These are phyloP conservation scores for Tromatobia lineatoria DNA, from an alignment of 2,888 invertebrate species.

Conservation along the genomic window DNA sequence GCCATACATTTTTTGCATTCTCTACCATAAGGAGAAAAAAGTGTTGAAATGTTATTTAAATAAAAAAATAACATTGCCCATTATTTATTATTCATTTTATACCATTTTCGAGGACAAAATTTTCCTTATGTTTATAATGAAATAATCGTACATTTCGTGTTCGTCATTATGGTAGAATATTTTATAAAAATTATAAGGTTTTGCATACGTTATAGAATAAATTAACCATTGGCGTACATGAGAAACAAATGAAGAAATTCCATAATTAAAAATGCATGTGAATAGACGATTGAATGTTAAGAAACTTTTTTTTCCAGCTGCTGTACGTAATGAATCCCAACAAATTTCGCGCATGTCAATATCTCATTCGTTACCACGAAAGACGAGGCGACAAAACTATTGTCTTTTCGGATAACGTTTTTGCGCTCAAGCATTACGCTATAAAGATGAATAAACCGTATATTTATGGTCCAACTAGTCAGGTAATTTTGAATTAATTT, in stretches of 20 bases:
- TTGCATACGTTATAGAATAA: no score
- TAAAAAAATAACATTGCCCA: no score
- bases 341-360: slow-evolving; percentile 98
- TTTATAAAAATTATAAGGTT: no score
- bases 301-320: slow-evolving; percentile 85
- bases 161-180: no score
- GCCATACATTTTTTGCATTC: no score
- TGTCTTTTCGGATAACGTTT: slow-evolving; percentile 99
- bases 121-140: no score
- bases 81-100: no score
- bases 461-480: slow-evolving; percentile 98
- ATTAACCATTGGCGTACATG: no score
- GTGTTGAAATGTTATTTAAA: no score
- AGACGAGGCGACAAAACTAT: slow-evolving; percentile 99
- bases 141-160: no score
- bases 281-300: not conserved
- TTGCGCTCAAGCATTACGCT: slow-evolving; percentile 98
- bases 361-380: slow-evolving; percentile 96
- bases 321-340: slow-evolving; percentile 99
- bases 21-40: no score
- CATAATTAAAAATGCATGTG: not conserved
- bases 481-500: slow-evolving; percentile 78
- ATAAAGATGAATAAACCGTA: slow-evolving; percentile 99
- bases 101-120: no score
- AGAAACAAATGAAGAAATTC: not conserved